These are phyloP conservation scores for Lycaena phlaeas DNA, from an alignment of 2,888 invertebrate genomes.

Conservation along the genomic window DNA sequence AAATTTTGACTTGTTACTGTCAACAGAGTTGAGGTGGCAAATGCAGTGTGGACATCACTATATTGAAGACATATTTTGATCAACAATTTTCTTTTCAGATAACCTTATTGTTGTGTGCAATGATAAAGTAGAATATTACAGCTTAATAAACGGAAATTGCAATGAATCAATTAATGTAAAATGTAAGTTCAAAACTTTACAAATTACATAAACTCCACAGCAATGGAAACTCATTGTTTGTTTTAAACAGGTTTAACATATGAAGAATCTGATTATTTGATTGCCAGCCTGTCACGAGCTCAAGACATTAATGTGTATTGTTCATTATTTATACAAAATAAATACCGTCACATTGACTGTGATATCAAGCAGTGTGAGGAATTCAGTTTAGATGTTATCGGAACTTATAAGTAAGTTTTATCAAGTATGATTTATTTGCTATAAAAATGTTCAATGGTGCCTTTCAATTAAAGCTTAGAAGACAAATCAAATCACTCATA, in stretches of 20 bases:
- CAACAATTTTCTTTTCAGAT: slow-evolving; percentile 26
- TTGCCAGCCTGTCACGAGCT: slow-evolving; percentile 11
- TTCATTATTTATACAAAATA: neutral
- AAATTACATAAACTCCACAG: neutral
- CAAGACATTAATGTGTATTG: neutral
- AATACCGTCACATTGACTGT: neutral
- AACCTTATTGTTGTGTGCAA: slow-evolving; percentile 27
- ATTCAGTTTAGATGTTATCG: neutral
- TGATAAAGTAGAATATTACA: slow-evolving; percentile 23
- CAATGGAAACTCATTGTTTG: neutral
- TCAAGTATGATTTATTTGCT: too few species aligned
- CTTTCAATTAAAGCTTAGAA: too few species aligned
- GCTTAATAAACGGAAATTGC: slow-evolving; percentile 19
- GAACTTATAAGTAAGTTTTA: slow-evolving; percentile 13
- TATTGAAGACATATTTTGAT: too few species aligned
- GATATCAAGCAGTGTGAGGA: neutral
- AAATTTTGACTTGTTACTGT: too few species aligned
- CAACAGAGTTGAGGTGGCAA: too few species aligned
- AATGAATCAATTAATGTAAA: slow-evolving; percentile 11
- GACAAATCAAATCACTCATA: too few species aligned
- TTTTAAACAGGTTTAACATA: slow-evolving; percentile 11
- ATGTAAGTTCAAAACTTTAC: slow-evolving; percentile 18
- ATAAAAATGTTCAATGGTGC: too few species aligned
- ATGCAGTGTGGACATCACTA: too few species aligned
- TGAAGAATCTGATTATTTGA: slow-evolving; percentile 24